phyloP scores from a whole-genome alignment of 2,888 invertebrate species.

The Cantharis flavilabris region DNA sequence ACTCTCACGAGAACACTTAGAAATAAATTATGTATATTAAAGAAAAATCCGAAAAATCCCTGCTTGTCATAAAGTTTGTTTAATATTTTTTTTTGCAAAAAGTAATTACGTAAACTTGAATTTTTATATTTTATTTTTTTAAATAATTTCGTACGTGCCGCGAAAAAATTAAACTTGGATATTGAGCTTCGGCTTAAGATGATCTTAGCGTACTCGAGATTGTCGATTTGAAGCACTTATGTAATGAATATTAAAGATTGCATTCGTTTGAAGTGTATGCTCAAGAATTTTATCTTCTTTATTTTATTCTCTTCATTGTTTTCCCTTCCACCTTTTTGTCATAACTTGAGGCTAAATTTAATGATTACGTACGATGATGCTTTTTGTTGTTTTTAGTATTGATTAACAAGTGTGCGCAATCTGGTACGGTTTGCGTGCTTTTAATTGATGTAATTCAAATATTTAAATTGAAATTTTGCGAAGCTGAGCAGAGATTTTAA shows the following conservation, averaged over 20 bases:
- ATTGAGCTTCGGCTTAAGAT: neutral
- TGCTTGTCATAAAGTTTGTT: neutral
- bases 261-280: neutral
- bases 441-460: slow-evolving; percentile 9
- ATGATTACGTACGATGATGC: neutral
- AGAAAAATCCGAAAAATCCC: neutral
- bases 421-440: slow-evolving; percentile 6
- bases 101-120: neutral
- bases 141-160: neutral
- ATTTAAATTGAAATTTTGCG: slow-evolving; percentile 6
- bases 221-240: slow-evolving; percentile 1
- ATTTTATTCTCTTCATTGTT: neutral
- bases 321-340: neutral
- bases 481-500: neutral
- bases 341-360: slow-evolving; percentile 1
- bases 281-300: neutral
- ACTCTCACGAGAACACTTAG: neutral
- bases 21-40: neutral
- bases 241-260: neutral
- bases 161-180: neutral
- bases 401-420: slow-evolving; percentile 5
- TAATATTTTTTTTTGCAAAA: neutral
- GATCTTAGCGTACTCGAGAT: neutral
- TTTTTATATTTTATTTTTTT: neutral
- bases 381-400: neutral